A percentile compares a stretch with the other conserved stretches of the same genome.
phyloP scores from a whole-genome alignment of 2,888 invertebrate species.

The Eupithecia pulchellata region DNA sequence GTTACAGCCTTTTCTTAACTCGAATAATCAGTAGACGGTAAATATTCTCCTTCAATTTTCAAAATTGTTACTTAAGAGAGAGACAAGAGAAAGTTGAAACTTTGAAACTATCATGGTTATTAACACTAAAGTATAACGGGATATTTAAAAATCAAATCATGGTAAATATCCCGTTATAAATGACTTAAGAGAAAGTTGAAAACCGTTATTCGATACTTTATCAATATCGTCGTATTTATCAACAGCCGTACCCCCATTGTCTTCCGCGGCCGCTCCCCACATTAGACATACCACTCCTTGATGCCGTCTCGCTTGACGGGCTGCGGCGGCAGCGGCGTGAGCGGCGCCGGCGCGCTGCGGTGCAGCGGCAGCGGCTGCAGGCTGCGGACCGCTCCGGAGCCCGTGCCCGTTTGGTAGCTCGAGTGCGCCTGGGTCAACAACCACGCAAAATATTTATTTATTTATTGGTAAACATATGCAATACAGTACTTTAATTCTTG shows the following conservation, averaged over 20 bases:
- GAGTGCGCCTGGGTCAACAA: conserved; percentile 70
- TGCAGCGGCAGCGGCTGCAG: conserved; percentile 78
- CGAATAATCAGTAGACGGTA: neutral
- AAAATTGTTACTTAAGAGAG: neutral
- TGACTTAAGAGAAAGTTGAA: too few species aligned
- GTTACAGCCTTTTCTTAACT: neutral
- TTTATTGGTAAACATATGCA: too few species aligned
- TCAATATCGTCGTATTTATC: neutral
- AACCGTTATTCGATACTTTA: too few species aligned
- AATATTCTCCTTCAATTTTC: neutral
- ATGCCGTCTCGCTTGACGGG: conserved; percentile 93
- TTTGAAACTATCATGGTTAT: too few species aligned
- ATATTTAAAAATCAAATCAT: too few species aligned
- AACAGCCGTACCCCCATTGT: neutral
- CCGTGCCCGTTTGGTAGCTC: conserved; percentile 76
- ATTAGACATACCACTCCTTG: conserved; percentile 98
- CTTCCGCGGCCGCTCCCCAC: too few species aligned
- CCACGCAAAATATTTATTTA: neutral
- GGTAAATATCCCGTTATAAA: too few species aligned
- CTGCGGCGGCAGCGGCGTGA: conserved; percentile 82
- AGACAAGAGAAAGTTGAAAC: neutral
- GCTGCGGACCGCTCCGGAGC: conserved; percentile 79
- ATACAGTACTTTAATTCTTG: too few species aligned
- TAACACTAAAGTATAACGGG: too few species aligned
- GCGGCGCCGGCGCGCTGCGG: conserved; percentile 75